A percentile compares a stretch with the other conserved stretches of the same genome.
Evolutionary conservation across 2,113 vertebrate species (phyloP).

Genomic region (Anguilla japonica): DNA sequence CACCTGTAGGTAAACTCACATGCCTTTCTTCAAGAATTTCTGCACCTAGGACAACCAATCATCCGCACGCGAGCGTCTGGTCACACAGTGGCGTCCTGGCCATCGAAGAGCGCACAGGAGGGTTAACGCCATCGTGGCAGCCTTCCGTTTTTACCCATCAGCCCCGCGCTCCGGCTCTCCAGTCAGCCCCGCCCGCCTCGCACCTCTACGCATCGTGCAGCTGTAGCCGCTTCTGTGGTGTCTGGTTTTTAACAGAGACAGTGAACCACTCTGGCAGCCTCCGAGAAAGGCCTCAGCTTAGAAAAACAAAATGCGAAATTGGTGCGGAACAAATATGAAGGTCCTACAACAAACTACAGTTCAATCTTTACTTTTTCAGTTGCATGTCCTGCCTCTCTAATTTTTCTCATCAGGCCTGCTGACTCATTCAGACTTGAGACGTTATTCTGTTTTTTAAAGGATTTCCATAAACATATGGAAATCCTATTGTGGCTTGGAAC

Average conservation of each 20-base stretch:
- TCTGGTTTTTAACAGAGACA: neutral
- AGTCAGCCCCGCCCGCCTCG: neutral
- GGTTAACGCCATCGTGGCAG: neutral
- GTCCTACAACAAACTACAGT: too few species aligned
- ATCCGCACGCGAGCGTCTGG: neutral
- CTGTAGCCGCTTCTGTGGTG: too few species aligned
- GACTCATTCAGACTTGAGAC: neutral
- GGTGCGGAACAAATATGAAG: neutral
- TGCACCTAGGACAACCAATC: neutral
- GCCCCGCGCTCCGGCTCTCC: neutral
- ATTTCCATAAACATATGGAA: neutral
- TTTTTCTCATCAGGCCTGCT: neutral
- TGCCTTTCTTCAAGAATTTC: neutral
- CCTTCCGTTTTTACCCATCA: neutral
- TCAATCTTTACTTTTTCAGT: neutral
- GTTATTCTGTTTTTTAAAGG: neutral
- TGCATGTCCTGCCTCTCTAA: neutral
- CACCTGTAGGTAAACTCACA: too few species aligned
- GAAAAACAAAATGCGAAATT: neutral
- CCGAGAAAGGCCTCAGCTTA: neutral
- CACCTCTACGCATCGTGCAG: neutral
- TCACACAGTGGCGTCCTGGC: neutral
- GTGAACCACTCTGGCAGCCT: neutral
- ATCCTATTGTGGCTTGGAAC: neutral
- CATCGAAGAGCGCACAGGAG: neutral